Conservation (phyloP, 2,113 vertebrate species). For the Oreocharis arfaki region DNA sequence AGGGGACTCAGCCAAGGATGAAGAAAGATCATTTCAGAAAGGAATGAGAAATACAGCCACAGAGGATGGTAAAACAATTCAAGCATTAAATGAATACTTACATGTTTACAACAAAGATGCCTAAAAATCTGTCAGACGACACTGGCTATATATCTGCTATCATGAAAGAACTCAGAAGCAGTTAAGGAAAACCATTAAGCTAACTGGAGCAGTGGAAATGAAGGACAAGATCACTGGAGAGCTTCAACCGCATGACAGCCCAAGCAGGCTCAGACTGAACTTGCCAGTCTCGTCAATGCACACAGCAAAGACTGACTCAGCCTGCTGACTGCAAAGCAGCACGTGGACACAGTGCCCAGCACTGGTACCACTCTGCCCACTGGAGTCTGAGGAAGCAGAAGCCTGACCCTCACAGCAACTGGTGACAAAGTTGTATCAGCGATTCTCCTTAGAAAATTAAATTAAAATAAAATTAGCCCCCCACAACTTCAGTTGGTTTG, state of each 20-base stretch:
- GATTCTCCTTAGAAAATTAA: neutral
- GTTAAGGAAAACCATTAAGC: slow-evolving; percentile 38
- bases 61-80: slow-evolving; percentile 72
- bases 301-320: fast-evolving
- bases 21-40: slow-evolving; percentile 74
- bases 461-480: neutral
- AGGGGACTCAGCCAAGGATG: slow-evolving; percentile 68
- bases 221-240: slow-evolving; percentile 28
- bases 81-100: slow-evolving; percentile 82
- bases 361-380: neutral
- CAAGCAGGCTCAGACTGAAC: neutral
- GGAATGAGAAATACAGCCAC: slow-evolving; percentile 72
- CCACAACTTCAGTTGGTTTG: neutral
- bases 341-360: neutral
- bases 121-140: slow-evolving; percentile 65
- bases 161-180: slow-evolving; percentile 41
- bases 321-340: neutral
- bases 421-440: neutral
- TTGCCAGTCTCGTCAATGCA: neutral
- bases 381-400: neutral
- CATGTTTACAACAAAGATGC: slow-evolving; percentile 75
- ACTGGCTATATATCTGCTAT: slow-evolving; percentile 51
- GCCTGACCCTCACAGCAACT: neutral
- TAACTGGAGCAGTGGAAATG: slow-evolving; percentile 41
- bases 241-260: neutral